A percentile compares a stretch with the other conserved stretches of the same genome.
These are phyloP conservation scores for Thalassoma bifasciatum DNA, from an alignment of 2,113 vertebrate genomes.

Conservation along the genomic window DNA sequence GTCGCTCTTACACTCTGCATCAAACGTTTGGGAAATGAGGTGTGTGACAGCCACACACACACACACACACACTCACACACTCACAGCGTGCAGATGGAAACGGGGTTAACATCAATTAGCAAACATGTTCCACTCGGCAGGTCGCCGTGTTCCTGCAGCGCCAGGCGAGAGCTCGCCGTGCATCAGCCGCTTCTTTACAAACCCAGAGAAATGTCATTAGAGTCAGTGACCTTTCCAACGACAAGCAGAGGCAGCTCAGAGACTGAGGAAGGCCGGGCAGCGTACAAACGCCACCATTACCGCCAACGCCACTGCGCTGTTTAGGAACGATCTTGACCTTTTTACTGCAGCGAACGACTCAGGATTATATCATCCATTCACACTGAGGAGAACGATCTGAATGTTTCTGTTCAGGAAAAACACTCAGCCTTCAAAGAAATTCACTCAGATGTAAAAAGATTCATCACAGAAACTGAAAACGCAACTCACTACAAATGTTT, in stretches of 20 bases:
- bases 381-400: no score
- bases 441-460: no score
- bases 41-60: constrained; percentile 25
- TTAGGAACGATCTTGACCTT: background rate
- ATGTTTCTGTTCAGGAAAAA: background rate
- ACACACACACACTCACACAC: background rate
- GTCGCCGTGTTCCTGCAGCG: constrained; percentile 35
- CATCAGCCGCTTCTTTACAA: constrained; percentile 63
- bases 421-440: no score
- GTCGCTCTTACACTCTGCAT: constrained; percentile 34
- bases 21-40: constrained; percentile 52
- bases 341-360: background rate
- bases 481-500: no score
- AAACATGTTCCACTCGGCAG: constrained; percentile 40
- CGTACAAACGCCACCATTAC: no score
- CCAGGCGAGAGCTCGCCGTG: constrained; percentile 23
- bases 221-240: constrained; percentile 75
- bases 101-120: constrained; percentile 55
- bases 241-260: constrained; percentile 9
- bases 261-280: constrained; percentile 37
- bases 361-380: background rate
- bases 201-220: constrained; percentile 73
- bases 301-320: background rate
- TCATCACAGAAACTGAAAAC: no score
- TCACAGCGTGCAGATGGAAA: constrained; percentile 18